Base-by-base conservation (phyloP, 2,888 invertebrate genomes). In the Urechis unicinctus region DNA sequence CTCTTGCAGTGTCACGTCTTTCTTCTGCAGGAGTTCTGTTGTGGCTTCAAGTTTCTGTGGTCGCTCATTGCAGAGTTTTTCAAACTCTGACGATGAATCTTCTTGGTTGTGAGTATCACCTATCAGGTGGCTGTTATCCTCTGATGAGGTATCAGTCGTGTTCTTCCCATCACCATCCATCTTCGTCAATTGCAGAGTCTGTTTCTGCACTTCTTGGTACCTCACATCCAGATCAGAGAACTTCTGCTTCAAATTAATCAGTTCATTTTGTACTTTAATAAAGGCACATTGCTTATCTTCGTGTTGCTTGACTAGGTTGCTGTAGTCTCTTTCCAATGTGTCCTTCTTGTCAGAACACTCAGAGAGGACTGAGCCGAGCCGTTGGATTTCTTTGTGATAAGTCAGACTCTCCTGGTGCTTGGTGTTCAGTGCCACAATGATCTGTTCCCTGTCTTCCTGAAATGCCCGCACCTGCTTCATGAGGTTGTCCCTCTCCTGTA, bases 351-450 rank as follows among this genome's bases (percentile, higher is more conserved):
- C 67, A 5, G 57, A 64, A 51, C 72, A 67, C 17, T 61, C 52
- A 17, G 58, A 59, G 6, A 75, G 56, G 13, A 68, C 58, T 2
- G 61, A 66, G 17, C 68, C 67, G 45, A 93, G 76, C 29, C 89
- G 82, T 73, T 91, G 89, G 57, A 92, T 87, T 81, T 94, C 93
- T 30, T 81, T 83, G 69, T 93, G 90, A 74, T 91, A 93, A 60
- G 86, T 85, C 29, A 89, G 78, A 71, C 86, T 89, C 79, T 93
- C 92, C 57, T 87, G 84, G 69, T 93, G 91, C 77, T 93, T 93
- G 55, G 85, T 81, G 68, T 87, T 88, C 0, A 92, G 68, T 24
- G 74, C 73, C 2, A 65, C 61, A 24, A 79, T 70, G 61, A 81
- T 74, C 60, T 79, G 77, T 46, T 79, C 78, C 31, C 79, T 61